A percentile compares a stretch with the other conserved stretches of the same genome.
Conservation (phyloP, 2,113 vertebrate species). For the Phycodurus eques region DNA sequence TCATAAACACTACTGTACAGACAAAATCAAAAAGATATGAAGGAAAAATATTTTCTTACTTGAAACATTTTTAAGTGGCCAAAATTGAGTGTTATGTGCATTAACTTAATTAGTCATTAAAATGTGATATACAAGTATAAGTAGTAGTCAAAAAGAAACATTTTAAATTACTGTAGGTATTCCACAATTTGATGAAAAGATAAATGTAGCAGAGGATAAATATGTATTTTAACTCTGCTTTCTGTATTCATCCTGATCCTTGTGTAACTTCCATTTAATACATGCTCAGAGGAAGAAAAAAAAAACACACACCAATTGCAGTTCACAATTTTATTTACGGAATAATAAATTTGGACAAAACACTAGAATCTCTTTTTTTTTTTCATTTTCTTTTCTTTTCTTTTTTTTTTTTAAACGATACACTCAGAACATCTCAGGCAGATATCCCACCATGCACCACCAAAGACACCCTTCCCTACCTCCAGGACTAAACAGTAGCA, state of each 20-base stretch:
- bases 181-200: too few relatives aligned
- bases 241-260: neutral
- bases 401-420: constrained; percentile 79
- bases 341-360: constrained; percentile 99
- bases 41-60: too few relatives aligned
- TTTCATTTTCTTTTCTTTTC: constrained; percentile 54
- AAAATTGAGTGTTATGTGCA: neutral
- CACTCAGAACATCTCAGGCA: constrained; percentile 99
- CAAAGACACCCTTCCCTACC: constrained; percentile 41
- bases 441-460: constrained; percentile 95
- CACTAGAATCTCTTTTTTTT: constrained; percentile 87
- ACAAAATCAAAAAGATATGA: too few relatives aligned
- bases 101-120: neutral
- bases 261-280: neutral
- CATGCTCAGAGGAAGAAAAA: neutral
- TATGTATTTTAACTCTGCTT: neutral
- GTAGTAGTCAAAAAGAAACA: too few relatives aligned
- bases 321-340: constrained; percentile 98
- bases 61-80: too few relatives aligned
- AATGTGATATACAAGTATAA: too few relatives aligned
- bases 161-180: too few relatives aligned
- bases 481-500: constrained; percentile 86
- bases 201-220: too few relatives aligned
- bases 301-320: constrained; percentile 72
- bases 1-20: too few relatives aligned